These are phyloP conservation scores for Semaprochilodus insignis DNA, from an alignment of 2,797 vertebrate species.

Conservation along the genomic window DNA sequence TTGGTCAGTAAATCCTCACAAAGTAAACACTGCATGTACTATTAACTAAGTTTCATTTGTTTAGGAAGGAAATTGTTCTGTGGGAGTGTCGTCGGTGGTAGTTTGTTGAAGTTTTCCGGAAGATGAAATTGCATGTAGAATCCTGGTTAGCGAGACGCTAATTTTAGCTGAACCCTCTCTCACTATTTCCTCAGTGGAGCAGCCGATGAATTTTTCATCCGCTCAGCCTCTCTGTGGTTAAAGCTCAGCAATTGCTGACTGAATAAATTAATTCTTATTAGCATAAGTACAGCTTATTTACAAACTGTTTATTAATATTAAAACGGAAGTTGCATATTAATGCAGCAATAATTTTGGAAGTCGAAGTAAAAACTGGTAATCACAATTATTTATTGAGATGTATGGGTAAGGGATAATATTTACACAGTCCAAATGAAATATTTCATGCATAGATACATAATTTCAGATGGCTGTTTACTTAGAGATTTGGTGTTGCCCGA, in stretches of 20 bases:
- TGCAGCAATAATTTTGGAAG: conserved; percentile 63
- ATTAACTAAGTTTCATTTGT: background rate
- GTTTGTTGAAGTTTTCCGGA: conserved; percentile 10
- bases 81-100: background rate
- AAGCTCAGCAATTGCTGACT: conserved; percentile 9
- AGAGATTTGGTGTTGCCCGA: background rate
- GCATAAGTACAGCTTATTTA: conserved; percentile 74
- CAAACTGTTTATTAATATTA: conserved; percentile 67
- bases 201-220: conserved; percentile 56
- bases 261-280: conserved; percentile 66
- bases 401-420: background rate
- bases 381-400: background rate
- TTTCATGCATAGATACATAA: conserved; percentile 2
- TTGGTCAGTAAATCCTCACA: background rate
- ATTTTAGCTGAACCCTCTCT: conserved; percentile 15
- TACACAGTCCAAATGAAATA: background rate
- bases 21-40: background rate
- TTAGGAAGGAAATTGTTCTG: background rate
- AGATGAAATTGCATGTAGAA: conserved; percentile 6
- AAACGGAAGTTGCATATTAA: conserved; percentile 60
- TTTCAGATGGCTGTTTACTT: background rate
- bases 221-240: conserved; percentile 39
- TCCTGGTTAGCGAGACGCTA: background rate
- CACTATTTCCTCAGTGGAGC: conserved; percentile 41
- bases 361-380: conserved; percentile 44